Evolutionary conservation across 2,888 invertebrate genomes (phyloP).

Genomic region (Aleiodes leptofemur): DNA sequence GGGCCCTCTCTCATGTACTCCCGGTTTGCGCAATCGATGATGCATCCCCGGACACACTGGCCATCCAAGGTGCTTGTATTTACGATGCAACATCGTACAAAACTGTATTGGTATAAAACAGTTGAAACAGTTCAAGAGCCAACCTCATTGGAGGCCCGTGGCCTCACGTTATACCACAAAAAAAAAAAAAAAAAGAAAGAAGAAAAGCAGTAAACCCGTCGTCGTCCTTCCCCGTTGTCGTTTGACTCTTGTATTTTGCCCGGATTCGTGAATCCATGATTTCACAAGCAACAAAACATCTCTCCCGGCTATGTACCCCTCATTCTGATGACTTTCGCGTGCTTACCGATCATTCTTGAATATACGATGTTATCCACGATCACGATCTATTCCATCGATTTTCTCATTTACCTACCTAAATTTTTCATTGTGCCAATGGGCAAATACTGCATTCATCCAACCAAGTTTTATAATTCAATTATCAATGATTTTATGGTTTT

Average conservation of each 20-base stretch:
- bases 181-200: slow-evolving; percentile 3
- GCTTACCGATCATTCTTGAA: slow-evolving; percentile 23
- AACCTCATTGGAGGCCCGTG: slow-evolving; percentile 21
- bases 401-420: slow-evolving; percentile 40
- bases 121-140: slow-evolving; percentile 20
- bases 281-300: slow-evolving; percentile 26
- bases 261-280: slow-evolving; percentile 17
- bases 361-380: slow-evolving; percentile 6
- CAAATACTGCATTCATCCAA: slow-evolving; percentile 19
- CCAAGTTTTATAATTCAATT: slow-evolving; percentile 38
- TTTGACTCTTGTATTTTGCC: slow-evolving; percentile 8
- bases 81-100: slow-evolving; percentile 19
- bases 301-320: slow-evolving; percentile 15
- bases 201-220: slow-evolving; percentile 15
- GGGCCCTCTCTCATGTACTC: slow-evolving; percentile 52
- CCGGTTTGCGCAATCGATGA: slow-evolving; percentile 58
- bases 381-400: slow-evolving; percentile 35
- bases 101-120: background rate
- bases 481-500: slow-evolving; percentile 28
- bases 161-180: slow-evolving; percentile 27
- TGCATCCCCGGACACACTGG: slow-evolving; percentile 57
- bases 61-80: slow-evolving; percentile 35
- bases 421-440: slow-evolving; percentile 20
- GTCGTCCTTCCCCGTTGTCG: slow-evolving; percentile 12
- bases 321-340: slow-evolving; percentile 21